These are phyloP conservation scores for Spialia ferax DNA, from an alignment of 2,888 invertebrate species.

Conservation along the genomic window DNA sequence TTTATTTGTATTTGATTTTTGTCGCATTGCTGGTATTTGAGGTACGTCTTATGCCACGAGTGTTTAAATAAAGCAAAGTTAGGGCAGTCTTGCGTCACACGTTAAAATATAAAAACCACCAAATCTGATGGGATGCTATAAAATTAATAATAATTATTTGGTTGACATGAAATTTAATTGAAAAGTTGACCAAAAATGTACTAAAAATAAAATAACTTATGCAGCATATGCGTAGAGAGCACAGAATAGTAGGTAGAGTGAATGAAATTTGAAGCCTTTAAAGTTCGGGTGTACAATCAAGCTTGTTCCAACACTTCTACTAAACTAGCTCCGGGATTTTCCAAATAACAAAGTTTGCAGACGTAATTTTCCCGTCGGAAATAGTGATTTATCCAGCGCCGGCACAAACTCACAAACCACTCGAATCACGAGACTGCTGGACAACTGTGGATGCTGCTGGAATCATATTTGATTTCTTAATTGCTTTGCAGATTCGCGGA, in stretches of 20 bases:
- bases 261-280: neutral
- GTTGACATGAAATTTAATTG: no score
- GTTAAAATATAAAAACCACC: no score
- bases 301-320: neutral
- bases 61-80: no score
- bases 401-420: neutral
- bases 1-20: neutral
- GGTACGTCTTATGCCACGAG: neutral
- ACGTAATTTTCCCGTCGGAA: conserved; percentile 15
- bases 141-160: no score
- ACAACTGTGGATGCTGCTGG: neutral
- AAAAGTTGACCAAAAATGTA: no score
- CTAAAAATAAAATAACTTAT: neutral
- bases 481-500: neutral
- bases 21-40: no score
- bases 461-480: neutral
- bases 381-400: neutral
- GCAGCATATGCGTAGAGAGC: neutral
- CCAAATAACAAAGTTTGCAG: conserved; percentile 14
- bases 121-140: no score
- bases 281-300: neutral
- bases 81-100: no score
- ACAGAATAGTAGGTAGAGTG: neutral
- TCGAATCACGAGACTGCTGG: neutral
- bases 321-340: conserved; percentile 1